A percentile compares a stretch with the other conserved stretches of the same genome.
Conservation (phyloP, 2,888 invertebrate species). For the Gortyna flavago region DNA sequence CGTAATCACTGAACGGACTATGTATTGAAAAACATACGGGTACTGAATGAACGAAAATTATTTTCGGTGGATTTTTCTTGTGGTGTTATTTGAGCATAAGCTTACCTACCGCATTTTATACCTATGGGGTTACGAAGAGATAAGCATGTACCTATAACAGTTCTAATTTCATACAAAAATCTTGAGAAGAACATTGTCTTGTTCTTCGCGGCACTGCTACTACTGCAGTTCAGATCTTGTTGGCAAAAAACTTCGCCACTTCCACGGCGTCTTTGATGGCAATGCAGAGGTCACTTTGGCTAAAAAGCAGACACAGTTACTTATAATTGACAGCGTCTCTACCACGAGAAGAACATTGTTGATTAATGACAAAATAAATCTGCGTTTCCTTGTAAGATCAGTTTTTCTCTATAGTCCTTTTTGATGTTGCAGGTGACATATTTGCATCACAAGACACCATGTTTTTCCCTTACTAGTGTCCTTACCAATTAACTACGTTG, state of each 20-base stretch:
- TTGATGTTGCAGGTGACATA: not conserved
- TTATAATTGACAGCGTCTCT: not conserved
- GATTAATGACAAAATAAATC: too few relatives aligned
- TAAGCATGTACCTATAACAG: not conserved
- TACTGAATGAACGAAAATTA: conserved; percentile 11
- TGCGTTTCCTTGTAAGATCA: not conserved
- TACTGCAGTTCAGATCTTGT: not conserved
- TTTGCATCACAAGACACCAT: not conserved
- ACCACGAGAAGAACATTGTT: not conserved
- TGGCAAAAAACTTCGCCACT: not conserved
- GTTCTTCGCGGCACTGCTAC: not conserved
- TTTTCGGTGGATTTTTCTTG: conserved; percentile 1
- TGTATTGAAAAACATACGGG: conserved; percentile 29
- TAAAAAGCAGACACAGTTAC: too few relatives aligned
- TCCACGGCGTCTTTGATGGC: not conserved
- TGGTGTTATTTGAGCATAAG: not conserved
- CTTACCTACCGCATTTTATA: not conserved
- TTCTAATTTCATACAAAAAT: not conserved
- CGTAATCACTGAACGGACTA: conserved; percentile 12
- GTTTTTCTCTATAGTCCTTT: not conserved
- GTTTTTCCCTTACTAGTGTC: not conserved
- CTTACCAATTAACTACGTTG: conserved; percentile 6
- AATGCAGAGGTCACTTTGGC: not conserved
- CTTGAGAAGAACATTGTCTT: not conserved
- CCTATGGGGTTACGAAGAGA: not conserved